phyloP scores from a whole-genome alignment of 2,797 vertebrate genomes.

The Oreochromis mossambicus region DNA sequence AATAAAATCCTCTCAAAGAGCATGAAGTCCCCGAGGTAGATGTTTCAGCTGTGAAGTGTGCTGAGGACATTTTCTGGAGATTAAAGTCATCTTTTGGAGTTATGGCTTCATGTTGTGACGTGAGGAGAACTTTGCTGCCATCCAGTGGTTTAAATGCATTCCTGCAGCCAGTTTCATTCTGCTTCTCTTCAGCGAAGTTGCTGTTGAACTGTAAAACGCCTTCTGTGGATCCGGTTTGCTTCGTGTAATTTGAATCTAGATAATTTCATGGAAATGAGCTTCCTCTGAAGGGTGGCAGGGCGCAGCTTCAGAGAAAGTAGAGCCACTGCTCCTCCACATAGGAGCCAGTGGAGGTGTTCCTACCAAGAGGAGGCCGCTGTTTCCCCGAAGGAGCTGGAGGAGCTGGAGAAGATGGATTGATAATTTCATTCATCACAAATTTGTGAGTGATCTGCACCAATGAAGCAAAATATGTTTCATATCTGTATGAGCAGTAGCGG shows the following conservation, averaged over 20 bases:
- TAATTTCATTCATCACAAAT: neutral
- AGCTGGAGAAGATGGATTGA: neutral
- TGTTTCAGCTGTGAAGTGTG: neutral
- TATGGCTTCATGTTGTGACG: neutral
- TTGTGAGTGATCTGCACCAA: neutral
- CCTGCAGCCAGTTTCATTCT: neutral
- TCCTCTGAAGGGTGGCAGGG: neutral
- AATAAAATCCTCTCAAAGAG: neutral
- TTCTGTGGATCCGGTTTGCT: neutral
- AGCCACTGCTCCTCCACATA: neutral
- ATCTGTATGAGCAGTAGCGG: neutral
- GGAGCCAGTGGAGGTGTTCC: neutral
- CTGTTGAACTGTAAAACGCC: neutral
- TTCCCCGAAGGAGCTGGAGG: neutral
- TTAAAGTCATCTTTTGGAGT: neutral
- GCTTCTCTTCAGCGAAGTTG: neutral
- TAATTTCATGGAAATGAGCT: neutral
- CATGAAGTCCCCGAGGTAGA: neutral
- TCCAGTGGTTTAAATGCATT: neutral
- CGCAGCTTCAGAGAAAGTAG: neutral
- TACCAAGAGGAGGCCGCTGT: neutral
- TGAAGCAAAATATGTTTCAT: neutral
- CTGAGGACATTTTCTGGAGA: neutral
- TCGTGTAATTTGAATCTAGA: neutral
- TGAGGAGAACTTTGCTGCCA: neutral